A percentile compares a stretch with the other conserved stretches of the same genome.
These are phyloP conservation scores for Drosophila koepferae DNA, from an alignment of 2,888 invertebrate species.

Conservation along the genomic window DNA sequence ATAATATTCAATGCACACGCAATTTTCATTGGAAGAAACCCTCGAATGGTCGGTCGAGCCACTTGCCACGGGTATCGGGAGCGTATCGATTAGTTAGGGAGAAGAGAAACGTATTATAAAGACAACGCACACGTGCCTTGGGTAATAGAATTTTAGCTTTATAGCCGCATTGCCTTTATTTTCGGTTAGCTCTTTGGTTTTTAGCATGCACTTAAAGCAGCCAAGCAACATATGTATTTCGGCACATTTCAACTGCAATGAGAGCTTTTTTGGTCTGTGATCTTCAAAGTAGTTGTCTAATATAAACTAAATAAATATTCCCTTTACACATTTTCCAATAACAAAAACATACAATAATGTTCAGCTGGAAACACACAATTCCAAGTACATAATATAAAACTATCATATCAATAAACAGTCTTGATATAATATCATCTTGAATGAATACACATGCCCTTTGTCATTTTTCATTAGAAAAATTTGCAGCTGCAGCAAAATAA, in stretches of 20 bases:
- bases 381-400: too few relatives aligned
- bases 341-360: too few relatives aligned
- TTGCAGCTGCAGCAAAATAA: too few relatives aligned
- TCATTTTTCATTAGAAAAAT: too few relatives aligned
- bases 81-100: constrained; percentile 15
- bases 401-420: too few relatives aligned
- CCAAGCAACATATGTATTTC: neutral
- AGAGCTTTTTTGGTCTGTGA: neutral
- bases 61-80: neutral
- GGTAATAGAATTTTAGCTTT: constrained; percentile 43
- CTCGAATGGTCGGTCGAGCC: constrained; percentile 1
- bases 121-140: constrained; percentile 32
- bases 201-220: neutral
- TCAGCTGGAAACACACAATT: too few relatives aligned
- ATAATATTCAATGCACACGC: constrained; percentile 72
- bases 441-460: too few relatives aligned
- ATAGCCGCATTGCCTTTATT: constrained; percentile 13
- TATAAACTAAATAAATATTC: too few relatives aligned
- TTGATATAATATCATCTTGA: too few relatives aligned
- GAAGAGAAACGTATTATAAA: neutral
- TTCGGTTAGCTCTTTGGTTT: neutral
- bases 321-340: too few relatives aligned
- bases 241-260: neutral
- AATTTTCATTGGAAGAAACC: constrained; percentile 50
- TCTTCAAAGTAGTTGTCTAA: too few relatives aligned